Percentiles rank a stretch among this genome's conserved stretches.
Conservation (phyloP, 2,797 vertebrate species). For the Kryptopterus vitreolus region DNA sequence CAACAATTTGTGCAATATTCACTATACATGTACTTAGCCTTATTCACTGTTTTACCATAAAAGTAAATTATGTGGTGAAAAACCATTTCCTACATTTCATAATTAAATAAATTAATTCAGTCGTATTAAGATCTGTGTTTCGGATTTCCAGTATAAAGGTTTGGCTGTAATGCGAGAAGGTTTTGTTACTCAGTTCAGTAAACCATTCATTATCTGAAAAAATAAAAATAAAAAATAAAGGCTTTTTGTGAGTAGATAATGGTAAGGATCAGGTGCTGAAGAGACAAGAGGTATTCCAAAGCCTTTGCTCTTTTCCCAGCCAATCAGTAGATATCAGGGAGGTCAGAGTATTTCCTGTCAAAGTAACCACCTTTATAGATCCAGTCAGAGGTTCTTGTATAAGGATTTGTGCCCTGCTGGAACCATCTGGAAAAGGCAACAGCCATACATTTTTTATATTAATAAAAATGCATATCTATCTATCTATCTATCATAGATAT, state of each 20-base stretch:
- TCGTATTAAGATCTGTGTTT: constrained; percentile 30
- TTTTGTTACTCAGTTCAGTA: constrained; percentile 47
- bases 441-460: too few species aligned
- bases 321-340: constrained; percentile 92
- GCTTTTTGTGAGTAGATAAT: constrained; percentile 45
- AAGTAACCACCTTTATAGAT: constrained; percentile 93
- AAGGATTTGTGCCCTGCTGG: constrained; percentile 82
- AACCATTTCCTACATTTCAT: constrained; percentile 32
- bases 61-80: constrained; percentile 22
- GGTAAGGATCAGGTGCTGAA: constrained; percentile 45
- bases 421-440: constrained; percentile 69
- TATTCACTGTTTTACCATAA: constrained; percentile 31
- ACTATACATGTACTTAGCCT: constrained; percentile 37
- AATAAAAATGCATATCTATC: too few species aligned
- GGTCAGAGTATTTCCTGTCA: constrained; percentile 89
- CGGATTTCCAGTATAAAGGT: constrained; percentile 45
- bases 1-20: constrained; percentile 39
- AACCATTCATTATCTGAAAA: constrained; percentile 34
- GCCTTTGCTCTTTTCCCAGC: constrained; percentile 29
- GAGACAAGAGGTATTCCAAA: constrained; percentile 40
- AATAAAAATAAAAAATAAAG: constrained; percentile 21
- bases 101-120: constrained; percentile 55
- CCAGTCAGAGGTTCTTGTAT: constrained; percentile 89
- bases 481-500: too few species aligned
- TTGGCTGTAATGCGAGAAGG: constrained; percentile 46